Evolutionary conservation across 2,888 invertebrate species (phyloP).

Genomic region (Apotomis capreana): DNA sequence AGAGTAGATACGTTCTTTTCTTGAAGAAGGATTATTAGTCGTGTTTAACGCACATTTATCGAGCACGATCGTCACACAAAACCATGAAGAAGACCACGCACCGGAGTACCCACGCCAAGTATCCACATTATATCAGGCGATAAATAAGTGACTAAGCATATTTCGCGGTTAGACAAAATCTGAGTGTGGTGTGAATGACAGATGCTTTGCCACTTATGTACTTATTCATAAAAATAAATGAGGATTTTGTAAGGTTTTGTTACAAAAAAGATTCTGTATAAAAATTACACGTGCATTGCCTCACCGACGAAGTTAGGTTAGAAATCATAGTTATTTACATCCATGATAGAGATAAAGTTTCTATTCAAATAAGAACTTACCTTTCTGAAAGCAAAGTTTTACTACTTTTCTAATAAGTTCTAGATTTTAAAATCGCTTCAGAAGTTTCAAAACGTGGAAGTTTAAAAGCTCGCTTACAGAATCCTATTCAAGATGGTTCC

Average conservation of each 20-base stretch:
- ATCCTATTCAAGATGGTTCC: conserved; percentile 3
- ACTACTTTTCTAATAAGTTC: conserved; percentile 4
- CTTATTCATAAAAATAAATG: too few species aligned
- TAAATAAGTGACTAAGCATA: too few species aligned
- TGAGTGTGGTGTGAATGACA: too few species aligned
- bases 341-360: conserved; percentile 15
- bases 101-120: too few species aligned
- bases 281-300: background rate
- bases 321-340: conserved; percentile 22
- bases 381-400: conserved; percentile 30
- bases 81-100: too few species aligned
- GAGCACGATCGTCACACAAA: too few species aligned
- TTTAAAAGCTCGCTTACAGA: conserved; percentile 18
- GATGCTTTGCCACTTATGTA: too few species aligned
- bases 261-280: background rate
- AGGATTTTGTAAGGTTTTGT: background rate
- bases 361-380: conserved; percentile 25
- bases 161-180: too few species aligned
- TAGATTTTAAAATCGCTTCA: background rate
- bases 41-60: too few species aligned
- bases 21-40: too few species aligned
- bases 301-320: conserved; percentile 17
- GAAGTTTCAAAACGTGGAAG: conserved; percentile 12
- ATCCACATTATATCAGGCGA: too few species aligned
- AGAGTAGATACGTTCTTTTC: too few species aligned